Base-by-base conservation (phyloP, 1,140 invertebrate genomes). In the Thaumatotibia leucotreta region DNA sequence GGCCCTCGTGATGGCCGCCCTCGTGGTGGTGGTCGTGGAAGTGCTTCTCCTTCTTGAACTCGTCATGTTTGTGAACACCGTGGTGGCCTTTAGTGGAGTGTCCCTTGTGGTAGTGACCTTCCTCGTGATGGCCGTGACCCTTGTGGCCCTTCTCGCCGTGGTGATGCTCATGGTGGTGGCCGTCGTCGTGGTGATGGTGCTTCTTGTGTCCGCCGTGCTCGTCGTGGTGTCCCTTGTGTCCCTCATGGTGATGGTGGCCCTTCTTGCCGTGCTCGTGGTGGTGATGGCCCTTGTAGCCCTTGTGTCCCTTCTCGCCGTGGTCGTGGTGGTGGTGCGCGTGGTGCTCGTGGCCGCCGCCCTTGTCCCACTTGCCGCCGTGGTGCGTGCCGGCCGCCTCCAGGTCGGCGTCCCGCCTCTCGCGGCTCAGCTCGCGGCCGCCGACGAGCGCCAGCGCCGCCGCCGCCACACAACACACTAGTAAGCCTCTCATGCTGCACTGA, bases 1-100 rank as follows among this genome's bases (percentile, higher is more conserved):
- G 92, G 32, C 92, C 88, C 68, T 93, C 91, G 72, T 95, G 93
- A 61, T 94, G 93, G 1, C 95, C 95, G 14, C 94, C 94, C 29
- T 95, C 95, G 74, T 95, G 94, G 74, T 93, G 93, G 67, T 96
- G 94, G 45, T 96, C 95, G 73, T 96, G 96, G 88, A 95, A 96
- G 35, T 89, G 86, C 64, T 89, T 89, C 54, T 89, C 86, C 45
- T 89, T 89, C 69, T 89, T 89, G 64, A 94, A 95, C 80, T 96
- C 95, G 72, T 96, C 95, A 45, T 86, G 81, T 73, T 95, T 96
- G 79, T 96, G 95, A 20, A 94, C 93, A 69, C 94, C 95, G 74
- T 96, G 94, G 72, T 96, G 95, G 66, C 95, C 95, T 9, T 95
- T 95, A 27, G 93, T 95, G 1, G 94, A 95, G 79, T 96, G 95